Conservation (phyloP, 2,888 invertebrate genomes). For the Diplolepis rosae region DNA sequence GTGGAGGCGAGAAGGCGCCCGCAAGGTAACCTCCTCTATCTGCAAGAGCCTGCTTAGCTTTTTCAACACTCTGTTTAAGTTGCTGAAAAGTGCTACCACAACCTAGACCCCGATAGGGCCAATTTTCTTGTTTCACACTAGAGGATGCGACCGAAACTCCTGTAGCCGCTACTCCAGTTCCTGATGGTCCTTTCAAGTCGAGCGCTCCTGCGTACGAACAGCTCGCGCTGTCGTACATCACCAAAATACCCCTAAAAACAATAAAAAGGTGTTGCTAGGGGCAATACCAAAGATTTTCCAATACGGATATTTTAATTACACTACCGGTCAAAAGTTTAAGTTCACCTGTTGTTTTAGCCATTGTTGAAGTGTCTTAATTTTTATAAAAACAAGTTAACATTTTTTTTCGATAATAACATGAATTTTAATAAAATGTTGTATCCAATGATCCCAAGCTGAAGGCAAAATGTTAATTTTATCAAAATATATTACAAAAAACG, state of each 20-base stretch:
- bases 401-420: too few species aligned
- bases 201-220: constrained; percentile 92
- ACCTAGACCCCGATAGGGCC: constrained; percentile 81
- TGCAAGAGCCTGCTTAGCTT: constrained; percentile 87
- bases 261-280: too few species aligned
- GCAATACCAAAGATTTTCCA: too few species aligned
- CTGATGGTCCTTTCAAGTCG: constrained; percentile 83
- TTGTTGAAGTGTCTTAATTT: too few species aligned
- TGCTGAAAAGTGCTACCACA: constrained; percentile 91
- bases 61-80: constrained; percentile 91
- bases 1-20: constrained; percentile 72
- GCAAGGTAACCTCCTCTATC: constrained; percentile 70
- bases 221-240: constrained; percentile 91
- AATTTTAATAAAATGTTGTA: too few species aligned
- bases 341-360: too few species aligned
- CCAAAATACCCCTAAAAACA: constrained; percentile 70
- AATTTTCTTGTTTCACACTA: constrained; percentile 72
- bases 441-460: too few species aligned
- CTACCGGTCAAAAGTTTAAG: too few species aligned
- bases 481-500: too few species aligned
- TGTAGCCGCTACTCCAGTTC: constrained; percentile 61
- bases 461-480: too few species aligned
- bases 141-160: constrained; percentile 63
- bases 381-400: too few species aligned
- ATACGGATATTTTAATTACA: too few species aligned